These are phyloP conservation scores for Menidia beryllina DNA, from an alignment of 2,113 vertebrate species.

Conservation along the genomic window DNA sequence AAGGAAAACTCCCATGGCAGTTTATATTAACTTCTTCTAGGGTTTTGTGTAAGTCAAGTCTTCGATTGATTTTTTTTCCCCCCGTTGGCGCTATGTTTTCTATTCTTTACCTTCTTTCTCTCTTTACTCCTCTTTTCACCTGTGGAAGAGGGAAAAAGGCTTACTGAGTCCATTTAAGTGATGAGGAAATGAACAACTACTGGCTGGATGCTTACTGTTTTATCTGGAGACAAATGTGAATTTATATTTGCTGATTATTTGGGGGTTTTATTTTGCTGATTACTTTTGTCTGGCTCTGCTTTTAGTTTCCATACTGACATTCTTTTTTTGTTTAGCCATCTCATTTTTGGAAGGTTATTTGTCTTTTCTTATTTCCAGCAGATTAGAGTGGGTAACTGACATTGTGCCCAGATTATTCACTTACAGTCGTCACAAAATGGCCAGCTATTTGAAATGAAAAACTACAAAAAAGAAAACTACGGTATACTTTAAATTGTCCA, in stretches of 20 bases:
- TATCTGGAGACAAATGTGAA: conserved; percentile 65
- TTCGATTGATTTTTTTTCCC: conserved; percentile 70
- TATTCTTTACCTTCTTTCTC: conserved; percentile 37
- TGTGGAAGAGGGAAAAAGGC: conserved; percentile 54
- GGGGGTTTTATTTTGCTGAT: neutral
- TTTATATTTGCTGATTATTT: conserved; percentile 37
- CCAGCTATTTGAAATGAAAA: too few relatives aligned
- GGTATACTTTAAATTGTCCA: neutral
- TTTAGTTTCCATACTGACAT: conserved; percentile 37
- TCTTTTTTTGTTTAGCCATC: conserved; percentile 19
- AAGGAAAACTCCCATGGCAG: conserved; percentile 76
- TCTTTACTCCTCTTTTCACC: conserved; percentile 61
- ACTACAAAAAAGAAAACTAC: too few relatives aligned
- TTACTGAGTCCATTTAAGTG: conserved; percentile 69
- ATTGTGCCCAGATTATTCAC: too few relatives aligned
- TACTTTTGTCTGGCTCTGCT: conserved; percentile 23
- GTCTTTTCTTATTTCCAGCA: too few relatives aligned
- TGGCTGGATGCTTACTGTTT: conserved; percentile 76
- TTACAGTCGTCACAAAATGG: too few relatives aligned
- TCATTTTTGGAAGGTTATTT: neutral
- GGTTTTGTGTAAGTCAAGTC: conserved; percentile 66
- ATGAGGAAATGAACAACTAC: conserved; percentile 74
- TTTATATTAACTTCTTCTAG: conserved; percentile 71
- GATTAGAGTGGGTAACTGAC: too few relatives aligned
- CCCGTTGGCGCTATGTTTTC: conserved; percentile 50